Conservation (phyloP, 2,797 vertebrate species). For the Cyprinodon diabolis region DNA sequence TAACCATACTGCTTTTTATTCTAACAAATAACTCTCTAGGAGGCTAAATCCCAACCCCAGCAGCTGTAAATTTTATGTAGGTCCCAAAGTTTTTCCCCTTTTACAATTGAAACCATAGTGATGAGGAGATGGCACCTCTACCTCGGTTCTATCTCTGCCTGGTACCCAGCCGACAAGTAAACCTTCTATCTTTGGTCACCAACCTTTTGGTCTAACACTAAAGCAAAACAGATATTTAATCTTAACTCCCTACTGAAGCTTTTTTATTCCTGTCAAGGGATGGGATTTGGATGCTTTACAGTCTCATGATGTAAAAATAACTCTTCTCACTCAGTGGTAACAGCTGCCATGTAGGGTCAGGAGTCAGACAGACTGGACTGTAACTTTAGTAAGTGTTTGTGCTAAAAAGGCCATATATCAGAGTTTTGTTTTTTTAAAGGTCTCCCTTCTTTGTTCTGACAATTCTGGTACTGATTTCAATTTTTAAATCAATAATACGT, state of each 20-base stretch:
- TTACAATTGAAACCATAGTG: slow-evolving; percentile 69
- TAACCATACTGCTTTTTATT: not conserved
- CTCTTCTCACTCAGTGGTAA: slow-evolving; percentile 67
- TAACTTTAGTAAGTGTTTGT: slow-evolving; percentile 64
- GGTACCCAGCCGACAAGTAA: slow-evolving; percentile 47
- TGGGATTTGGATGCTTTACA: slow-evolving; percentile 63
- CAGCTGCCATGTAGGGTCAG: slow-evolving; percentile 72
- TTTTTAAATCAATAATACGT: not conserved
- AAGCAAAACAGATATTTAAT: slow-evolving; percentile 45
- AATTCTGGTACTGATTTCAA: not conserved
- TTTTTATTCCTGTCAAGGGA: slow-evolving; percentile 48
- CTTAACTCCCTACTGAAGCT: slow-evolving; percentile 34
- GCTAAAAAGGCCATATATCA: slow-evolving; percentile 15
- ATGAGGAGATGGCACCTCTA: slow-evolving; percentile 48
- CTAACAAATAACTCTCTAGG: slow-evolving; percentile 15
- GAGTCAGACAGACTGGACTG: slow-evolving; percentile 53
- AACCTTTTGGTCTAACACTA: slow-evolving; percentile 16
- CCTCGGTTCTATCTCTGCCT: slow-evolving; percentile 44
- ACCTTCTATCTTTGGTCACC: slow-evolving; percentile 17
- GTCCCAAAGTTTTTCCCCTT: slow-evolving; percentile 65
- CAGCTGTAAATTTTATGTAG: slow-evolving; percentile 31
- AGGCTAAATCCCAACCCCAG: slow-evolving; percentile 23
- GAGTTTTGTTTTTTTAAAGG: not conserved
- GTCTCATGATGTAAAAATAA: slow-evolving; percentile 75
- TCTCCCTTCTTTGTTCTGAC: not conserved